phyloP scores from a whole-genome alignment of 2,113 vertebrate species.

The Cairina moschata region DNA sequence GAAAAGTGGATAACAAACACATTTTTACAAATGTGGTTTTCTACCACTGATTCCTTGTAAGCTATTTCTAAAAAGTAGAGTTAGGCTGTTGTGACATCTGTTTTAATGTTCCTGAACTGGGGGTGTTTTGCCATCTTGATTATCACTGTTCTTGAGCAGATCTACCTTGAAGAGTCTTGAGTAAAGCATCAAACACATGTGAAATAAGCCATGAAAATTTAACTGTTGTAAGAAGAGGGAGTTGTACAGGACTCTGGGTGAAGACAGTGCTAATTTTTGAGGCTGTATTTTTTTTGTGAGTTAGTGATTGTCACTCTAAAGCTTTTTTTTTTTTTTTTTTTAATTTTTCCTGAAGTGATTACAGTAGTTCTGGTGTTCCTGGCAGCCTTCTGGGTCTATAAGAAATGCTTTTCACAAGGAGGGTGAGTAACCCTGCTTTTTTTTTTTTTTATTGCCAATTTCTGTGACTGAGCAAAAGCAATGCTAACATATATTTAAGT shows the following conservation, averaged over 20 bases:
- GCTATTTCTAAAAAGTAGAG: fast-evolving
- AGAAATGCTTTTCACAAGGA: constrained; percentile 31
- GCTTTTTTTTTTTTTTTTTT: neutral
- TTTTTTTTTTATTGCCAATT: neutral
- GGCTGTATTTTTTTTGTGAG: neutral
- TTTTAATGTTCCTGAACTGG: neutral
- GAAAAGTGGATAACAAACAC: too few species aligned
- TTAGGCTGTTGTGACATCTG: fast-evolving
- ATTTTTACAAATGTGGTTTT: neutral
- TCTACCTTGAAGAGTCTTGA: fast-evolving
- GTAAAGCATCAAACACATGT: neutral
- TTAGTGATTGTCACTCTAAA: neutral
- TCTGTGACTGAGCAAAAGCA: neutral
- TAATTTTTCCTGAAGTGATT: neutral
- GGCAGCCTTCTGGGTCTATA: constrained; percentile 28
- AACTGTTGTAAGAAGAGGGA: neutral
- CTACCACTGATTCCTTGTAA: neutral
- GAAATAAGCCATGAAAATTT: neutral
- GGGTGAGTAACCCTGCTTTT: constrained; percentile 47
- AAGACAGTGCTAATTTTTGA: neutral
- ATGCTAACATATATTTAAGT: neutral
- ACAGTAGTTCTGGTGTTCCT: neutral
- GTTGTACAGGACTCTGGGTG: neutral
- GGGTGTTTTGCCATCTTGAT: neutral
- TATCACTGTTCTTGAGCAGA: neutral